These are phyloP conservation scores for Holotrichia oblita DNA, from an alignment of 1,140 invertebrate genomes.

Conservation along the genomic window DNA sequence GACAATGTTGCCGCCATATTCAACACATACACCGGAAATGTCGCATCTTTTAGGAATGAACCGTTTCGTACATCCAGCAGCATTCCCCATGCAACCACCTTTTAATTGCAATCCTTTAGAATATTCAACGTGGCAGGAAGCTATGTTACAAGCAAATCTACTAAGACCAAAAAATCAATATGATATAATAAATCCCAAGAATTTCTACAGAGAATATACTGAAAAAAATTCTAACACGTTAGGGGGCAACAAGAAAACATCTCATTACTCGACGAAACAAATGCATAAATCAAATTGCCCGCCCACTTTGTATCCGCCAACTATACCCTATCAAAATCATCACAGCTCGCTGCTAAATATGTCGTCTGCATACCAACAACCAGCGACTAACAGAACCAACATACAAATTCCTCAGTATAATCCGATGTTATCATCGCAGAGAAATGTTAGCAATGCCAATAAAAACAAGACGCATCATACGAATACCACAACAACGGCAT, in stretches of 20 bases:
- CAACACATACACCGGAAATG: constrained; percentile 61
- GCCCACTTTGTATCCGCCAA: constrained; percentile 42
- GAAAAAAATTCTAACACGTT: constrained; percentile 47
- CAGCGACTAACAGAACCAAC: constrained; percentile 53
- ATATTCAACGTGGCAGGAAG: constrained; percentile 74
- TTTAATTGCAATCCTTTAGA: constrained; percentile 68
- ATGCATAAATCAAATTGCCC: constrained; percentile 30
- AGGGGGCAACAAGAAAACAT: constrained; percentile 41
- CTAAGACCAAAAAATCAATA: constrained; percentile 56
- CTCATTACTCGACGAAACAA: constrained; percentile 7
- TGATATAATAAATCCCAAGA: constrained; percentile 52
- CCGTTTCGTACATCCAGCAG: constrained; percentile 59
- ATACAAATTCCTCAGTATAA: constrained; percentile 64
- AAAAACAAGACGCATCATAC: constrained; percentile 31
- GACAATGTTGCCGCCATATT: constrained; percentile 59
- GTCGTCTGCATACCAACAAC: constrained; percentile 54
- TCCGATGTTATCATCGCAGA: constrained; percentile 47
- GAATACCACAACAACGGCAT: constrained; percentile 19
- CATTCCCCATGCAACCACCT: constrained; percentile 63
- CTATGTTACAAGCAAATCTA: constrained; percentile 65
- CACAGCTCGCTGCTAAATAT: constrained; percentile 56
- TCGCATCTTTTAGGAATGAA: constrained; percentile 61
- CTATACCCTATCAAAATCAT: constrained; percentile 39
- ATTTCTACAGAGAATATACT: constrained; percentile 47
- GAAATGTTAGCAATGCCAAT: constrained; percentile 30